These are phyloP conservation scores for Haliclystus octoradiatus DNA, from an alignment of 30 jellyfish, hydroid and myxozoan species.

Conservation along the genomic window DNA sequence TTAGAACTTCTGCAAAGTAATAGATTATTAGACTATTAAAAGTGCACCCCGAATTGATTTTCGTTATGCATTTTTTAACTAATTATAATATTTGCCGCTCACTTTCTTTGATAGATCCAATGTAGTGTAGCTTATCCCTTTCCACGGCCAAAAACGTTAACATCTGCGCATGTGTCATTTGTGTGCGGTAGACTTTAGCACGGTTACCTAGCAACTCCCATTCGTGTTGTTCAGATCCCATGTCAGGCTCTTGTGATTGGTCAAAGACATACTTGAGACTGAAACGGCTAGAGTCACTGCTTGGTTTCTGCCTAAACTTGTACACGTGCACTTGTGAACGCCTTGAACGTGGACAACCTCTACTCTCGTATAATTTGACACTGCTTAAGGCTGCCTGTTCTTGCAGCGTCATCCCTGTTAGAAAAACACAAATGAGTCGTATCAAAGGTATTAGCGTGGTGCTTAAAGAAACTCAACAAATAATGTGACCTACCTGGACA, in stretches of 20 bases:
- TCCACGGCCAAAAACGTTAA: slow-evolving; percentile 28
- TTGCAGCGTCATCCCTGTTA: slow-evolving; percentile 30
- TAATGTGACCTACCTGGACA: slow-evolving; percentile 42
- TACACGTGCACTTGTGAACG: slow-evolving; percentile 52
- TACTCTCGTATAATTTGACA: slow-evolving; percentile 43
- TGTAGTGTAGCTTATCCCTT: slow-evolving; percentile 41
- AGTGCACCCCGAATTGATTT: no score
- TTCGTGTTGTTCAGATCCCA: slow-evolving; percentile 38
- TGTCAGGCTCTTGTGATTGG: slow-evolving; percentile 26
- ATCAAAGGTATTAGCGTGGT: background rate
- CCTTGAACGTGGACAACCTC: slow-evolving; percentile 58
- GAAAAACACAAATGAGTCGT: background rate
- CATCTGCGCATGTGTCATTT: slow-evolving; percentile 7
- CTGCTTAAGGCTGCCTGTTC: slow-evolving; percentile 32
- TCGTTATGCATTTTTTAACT: no score
- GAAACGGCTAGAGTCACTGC: slow-evolving; percentile 27
- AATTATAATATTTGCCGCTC: no score
- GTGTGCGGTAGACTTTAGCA: slow-evolving; percentile 20
- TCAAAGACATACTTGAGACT: slow-evolving; percentile 45
- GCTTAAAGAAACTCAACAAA: background rate
- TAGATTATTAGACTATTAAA: no score
- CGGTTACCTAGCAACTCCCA: slow-evolving; percentile 4
- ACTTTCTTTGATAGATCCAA: slow-evolving; percentile 78
- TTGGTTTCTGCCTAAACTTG: slow-evolving; percentile 7
- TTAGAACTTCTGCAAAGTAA: no score